A percentile compares a stretch with the other conserved stretches of the same genome.
Conservation (phyloP, 2,113 vertebrate genomes). For the Tetrax tetrax region DNA sequence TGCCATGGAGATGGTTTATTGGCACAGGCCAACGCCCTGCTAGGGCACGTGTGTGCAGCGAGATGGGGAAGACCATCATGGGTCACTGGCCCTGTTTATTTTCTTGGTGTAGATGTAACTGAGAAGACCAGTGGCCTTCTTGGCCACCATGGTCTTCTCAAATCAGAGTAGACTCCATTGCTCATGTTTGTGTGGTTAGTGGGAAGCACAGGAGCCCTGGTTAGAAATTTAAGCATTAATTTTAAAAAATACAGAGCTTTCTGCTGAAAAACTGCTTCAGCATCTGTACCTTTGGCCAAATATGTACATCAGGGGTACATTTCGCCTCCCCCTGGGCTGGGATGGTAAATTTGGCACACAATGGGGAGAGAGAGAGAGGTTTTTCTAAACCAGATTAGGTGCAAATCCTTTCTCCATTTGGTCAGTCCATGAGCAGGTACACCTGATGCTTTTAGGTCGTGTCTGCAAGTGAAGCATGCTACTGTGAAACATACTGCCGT, state of each 20-base stretch:
- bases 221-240: neutral
- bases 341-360: neutral
- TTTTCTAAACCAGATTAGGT: neutral
- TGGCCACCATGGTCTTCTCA: neutral
- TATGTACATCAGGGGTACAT: neutral
- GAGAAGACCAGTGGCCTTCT: neutral
- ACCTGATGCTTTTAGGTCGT: neutral
- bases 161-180: neutral
- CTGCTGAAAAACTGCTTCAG: neutral
- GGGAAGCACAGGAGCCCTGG: neutral
- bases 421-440: neutral
- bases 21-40: neutral
- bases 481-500: neutral
- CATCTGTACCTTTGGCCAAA: neutral
- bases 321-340: neutral
- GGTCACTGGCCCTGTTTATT: neutral
- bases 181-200: neutral
- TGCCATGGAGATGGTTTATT: neutral
- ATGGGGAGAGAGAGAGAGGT: neutral
- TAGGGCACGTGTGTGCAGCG: neutral
- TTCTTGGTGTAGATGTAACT: neutral
- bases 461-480: neutral
- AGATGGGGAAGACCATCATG: neutral
- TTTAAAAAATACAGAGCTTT: neutral
- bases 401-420: neutral